These are phyloP conservation scores for Delichon dasypus DNA, from an alignment of 2,797 vertebrate genomes.

Conservation along the genomic window DNA sequence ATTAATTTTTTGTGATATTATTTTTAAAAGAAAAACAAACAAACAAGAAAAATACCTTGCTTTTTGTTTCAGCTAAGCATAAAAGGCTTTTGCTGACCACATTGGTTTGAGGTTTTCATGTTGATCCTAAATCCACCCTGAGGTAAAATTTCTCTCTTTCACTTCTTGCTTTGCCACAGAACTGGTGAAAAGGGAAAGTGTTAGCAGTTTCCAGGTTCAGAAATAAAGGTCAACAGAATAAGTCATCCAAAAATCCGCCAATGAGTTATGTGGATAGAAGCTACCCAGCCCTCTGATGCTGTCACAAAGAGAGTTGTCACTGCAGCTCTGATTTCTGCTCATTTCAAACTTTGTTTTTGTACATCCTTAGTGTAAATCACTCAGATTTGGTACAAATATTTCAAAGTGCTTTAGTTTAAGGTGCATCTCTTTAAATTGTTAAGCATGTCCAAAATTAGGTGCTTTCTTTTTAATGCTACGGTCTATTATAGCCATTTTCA, in stretches of 20 bases:
- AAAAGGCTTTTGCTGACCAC: slow-evolving; percentile 21
- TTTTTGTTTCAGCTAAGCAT: not conserved
- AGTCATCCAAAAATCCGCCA: not conserved
- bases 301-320: not conserved
- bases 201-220: slow-evolving; percentile 19
- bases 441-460: not conserved
- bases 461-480: not conserved
- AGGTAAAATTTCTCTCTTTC: not conserved
- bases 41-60: not conserved
- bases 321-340: not conserved
- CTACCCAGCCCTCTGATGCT: not conserved
- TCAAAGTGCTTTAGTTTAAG: not conserved
- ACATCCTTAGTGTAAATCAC: not conserved
- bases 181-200: slow-evolving; percentile 12
- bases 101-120: not conserved
- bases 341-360: not conserved
- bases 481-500: not conserved
- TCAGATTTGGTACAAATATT: not conserved
- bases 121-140: not conserved
- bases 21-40: not conserved
- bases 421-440: not conserved
- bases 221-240: slow-evolving; percentile 16
- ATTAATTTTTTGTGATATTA: not conserved
- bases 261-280: not conserved
- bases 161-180: not conserved